phyloP scores from a whole-genome alignment of 2,888 invertebrate genomes.

The Eumacrocentrus americanus region DNA sequence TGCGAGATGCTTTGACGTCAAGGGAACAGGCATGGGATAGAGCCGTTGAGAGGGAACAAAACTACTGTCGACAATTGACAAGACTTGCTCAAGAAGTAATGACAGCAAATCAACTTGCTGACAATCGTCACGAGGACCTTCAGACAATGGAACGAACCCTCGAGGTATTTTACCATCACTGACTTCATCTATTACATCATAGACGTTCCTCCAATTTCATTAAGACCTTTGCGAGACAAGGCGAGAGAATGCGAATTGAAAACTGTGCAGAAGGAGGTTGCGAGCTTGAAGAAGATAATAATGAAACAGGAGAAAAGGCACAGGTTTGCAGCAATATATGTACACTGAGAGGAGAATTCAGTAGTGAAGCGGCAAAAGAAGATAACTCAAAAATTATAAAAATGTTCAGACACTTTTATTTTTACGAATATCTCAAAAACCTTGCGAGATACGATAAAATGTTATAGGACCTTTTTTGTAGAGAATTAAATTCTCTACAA shows the following conservation, averaged over 20 bases:
- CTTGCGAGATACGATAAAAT: not conserved
- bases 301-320: conserved; percentile 37
- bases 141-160: conserved; percentile 38
- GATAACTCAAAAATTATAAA: not conserved
- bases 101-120: conserved; percentile 49
- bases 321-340: conserved; percentile 34
- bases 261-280: conserved; percentile 40
- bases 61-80: conserved; percentile 50
- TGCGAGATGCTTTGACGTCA: conserved; percentile 47
- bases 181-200: not conserved
- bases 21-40: conserved; percentile 49
- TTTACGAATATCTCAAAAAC: not conserved
- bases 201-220: no score
- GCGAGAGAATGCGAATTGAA: conserved; percentile 45
- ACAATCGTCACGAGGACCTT: conserved; percentile 48
- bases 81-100: conserved; percentile 50
- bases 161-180: conserved; percentile 30
- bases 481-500: not conserved
- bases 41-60: conserved; percentile 47
- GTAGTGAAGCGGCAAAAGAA: no score
- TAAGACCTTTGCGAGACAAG: conserved; percentile 28
- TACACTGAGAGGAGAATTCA: no score
- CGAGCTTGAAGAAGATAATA: conserved; percentile 40
- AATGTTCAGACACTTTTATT: not conserved
- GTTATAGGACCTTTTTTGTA: not conserved